These are phyloP conservation scores for Anthophora plumipes DNA, from an alignment of 2,888 invertebrate species.

Conservation along the genomic window DNA sequence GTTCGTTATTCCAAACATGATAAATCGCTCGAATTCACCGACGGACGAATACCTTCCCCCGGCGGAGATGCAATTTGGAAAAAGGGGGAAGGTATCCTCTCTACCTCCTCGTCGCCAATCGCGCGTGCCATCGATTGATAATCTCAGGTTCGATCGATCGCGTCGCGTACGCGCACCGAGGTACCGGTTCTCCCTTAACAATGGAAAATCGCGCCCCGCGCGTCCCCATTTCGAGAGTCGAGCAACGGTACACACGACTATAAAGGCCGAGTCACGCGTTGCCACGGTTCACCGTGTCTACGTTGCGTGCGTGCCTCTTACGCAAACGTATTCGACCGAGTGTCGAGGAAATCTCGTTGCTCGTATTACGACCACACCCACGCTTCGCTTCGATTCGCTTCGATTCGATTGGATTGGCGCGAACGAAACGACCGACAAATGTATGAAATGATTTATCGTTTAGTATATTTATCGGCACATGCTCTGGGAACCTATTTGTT, in stretches of 20 bases:
- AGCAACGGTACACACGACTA: conserved; percentile 55
- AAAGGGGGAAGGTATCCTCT: too few species aligned
- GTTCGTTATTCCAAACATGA: conserved; percentile 1
- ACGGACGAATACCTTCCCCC: background rate
- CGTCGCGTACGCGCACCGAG: conserved; percentile 18
- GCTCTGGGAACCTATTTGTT: too few species aligned
- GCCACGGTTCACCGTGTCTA: conserved; percentile 8
- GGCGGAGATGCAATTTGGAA: too few species aligned
- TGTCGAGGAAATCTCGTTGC: too few species aligned
- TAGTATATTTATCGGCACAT: too few species aligned
- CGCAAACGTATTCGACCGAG: background rate
- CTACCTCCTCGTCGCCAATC: too few species aligned
- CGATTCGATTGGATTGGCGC: too few species aligned
- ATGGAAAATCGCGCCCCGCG: conserved; percentile 62
- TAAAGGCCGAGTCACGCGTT: conserved; percentile 41
- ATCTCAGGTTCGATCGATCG: conserved; percentile 23
- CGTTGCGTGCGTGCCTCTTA: background rate
- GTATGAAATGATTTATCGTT: too few species aligned
- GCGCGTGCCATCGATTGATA: conserved; percentile 27
- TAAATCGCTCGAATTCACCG: background rate
- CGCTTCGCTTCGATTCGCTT: too few species aligned
- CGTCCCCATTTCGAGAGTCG: conserved; percentile 47
- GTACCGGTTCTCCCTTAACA: conserved; percentile 60
- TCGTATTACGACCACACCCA: too few species aligned
- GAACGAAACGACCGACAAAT: too few species aligned